phyloP scores from a whole-genome alignment of 2,888 invertebrate species.

The Acrocera orbiculus region DNA sequence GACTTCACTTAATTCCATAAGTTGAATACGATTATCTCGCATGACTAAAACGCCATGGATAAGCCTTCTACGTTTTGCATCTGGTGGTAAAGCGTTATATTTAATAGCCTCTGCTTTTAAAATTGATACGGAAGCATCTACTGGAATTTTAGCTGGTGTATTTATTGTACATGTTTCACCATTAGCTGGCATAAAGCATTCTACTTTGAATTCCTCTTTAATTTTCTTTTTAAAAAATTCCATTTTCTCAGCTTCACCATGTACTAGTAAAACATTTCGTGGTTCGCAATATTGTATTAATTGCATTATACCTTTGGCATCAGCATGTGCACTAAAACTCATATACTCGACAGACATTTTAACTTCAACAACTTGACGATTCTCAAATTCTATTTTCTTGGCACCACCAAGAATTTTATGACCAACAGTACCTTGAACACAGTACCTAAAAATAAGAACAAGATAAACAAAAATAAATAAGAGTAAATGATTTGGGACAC shows the following conservation, averaged over 20 bases:
- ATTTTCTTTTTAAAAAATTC: slow-evolving; percentile 93
- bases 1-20: slow-evolving; percentile 79
- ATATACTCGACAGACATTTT: slow-evolving; percentile 95
- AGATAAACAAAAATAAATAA: no score
- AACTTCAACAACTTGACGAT: slow-evolving; percentile 81
- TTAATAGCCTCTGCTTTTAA: slow-evolving; percentile 65
- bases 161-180: slow-evolving; percentile 87
- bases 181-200: slow-evolving; percentile 93
- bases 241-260: slow-evolving; percentile 98
- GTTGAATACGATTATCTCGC: slow-evolving; percentile 67
- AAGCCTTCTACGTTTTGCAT: slow-evolving; percentile 71
- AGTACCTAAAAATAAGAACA: slow-evolving; percentile 99
- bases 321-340: slow-evolving; percentile 99
- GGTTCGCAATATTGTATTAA: slow-evolving; percentile 95
- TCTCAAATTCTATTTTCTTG: slow-evolving; percentile 88
- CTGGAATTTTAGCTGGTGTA: slow-evolving; percentile 73
- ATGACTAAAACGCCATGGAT: slow-evolving; percentile 78
- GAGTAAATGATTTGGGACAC: no score
- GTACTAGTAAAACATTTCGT: slow-evolving; percentile 89
- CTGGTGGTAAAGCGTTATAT: slow-evolving; percentile 66
- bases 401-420: slow-evolving; percentile 91
- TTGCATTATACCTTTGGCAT: slow-evolving; percentile 97
- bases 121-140: slow-evolving; percentile 70
- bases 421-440: slow-evolving; percentile 96
- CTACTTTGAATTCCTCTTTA: slow-evolving; percentile 73